Evolutionary conservation across 2,888 invertebrate species (phyloP), one percentile per base, ranked within the genome.

Genomic region (Tupiocoris notatus): DNA sequence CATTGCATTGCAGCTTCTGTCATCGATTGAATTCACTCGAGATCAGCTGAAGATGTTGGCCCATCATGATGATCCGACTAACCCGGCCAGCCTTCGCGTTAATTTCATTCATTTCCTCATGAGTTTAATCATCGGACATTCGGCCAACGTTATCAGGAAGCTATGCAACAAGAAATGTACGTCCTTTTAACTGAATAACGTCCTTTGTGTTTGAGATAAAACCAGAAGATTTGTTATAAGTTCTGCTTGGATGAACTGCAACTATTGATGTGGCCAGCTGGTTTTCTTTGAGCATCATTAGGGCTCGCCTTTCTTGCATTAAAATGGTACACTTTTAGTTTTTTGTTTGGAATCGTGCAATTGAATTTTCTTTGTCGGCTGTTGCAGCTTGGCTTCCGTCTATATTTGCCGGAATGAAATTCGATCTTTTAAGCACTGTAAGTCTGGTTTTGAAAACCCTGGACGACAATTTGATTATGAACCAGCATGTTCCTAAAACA

Each of bases 101-200:
- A 24, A 70, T 18, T 79, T 77, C 54, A 77, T 79, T 56, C 75
- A 77, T 22, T 79, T 79, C 21, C 67, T 78, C 20, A 68, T 79
- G 76, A 65, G 78, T 18, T 77, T 78, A 22, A 63, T 77, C 17
- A 76, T 79, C 6, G 78, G 76, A 22, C 78, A 78, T 18, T 62
- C 75, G 20, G 59, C 71, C 1, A 59, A 56, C 25, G 67, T 77
- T 12, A 75, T 78, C 17, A 59, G 75, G 21, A 78, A 77, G 56
- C 61, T 79, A 0, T 62, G 68, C 20, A 20, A 39, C 24, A 76
- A 76, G 39, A 70, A 66, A 74, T 6, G 63, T 74, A 64, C 2
- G 22, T 18, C 16, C 59, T 7, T n/a, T n/a, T n/a, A n/a, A n/a
- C n/a, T n/a, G n/a, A n/a, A n/a, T n/a, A n/a, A n/a, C n/a, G n/a